Conservation (phyloP, 2,888 invertebrate species). For the Diarsia rubi region DNA sequence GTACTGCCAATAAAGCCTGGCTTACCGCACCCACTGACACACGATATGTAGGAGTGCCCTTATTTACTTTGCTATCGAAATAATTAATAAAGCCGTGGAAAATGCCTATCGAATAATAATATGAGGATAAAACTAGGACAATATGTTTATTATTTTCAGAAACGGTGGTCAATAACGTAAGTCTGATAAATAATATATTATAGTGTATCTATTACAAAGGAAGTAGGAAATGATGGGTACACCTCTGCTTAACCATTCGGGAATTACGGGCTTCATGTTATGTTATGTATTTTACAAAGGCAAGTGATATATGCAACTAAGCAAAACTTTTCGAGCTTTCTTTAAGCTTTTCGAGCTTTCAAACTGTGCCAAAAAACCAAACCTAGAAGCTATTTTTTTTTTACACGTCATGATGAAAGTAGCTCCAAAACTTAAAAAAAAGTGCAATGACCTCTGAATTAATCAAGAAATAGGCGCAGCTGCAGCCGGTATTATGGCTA, state of each 20-base stretch:
- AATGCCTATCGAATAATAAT: conserved; percentile 24
- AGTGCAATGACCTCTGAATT: conserved; percentile 38
- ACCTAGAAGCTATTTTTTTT: conserved; percentile 35
- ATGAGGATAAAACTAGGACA: not conserved
- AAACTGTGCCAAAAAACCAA: not conserved
- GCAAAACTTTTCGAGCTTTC: not conserved
- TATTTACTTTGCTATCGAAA: conserved; percentile 61
- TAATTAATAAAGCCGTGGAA: conserved; percentile 55
- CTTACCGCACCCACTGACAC: conserved; percentile 52
- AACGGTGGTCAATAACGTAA: too few relatives aligned
- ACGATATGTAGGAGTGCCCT: conserved; percentile 51
- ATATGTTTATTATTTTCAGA: conserved; percentile 3
- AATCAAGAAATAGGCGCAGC: conserved; percentile 11
- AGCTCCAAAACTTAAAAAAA: conserved; percentile 16
- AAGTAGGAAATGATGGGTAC: too few relatives aligned
- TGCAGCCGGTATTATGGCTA: not conserved
- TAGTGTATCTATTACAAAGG: too few relatives aligned
- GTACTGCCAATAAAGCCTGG: conserved; percentile 35
- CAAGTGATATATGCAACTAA: not conserved
- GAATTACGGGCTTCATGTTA: too few relatives aligned
- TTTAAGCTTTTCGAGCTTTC: not conserved
- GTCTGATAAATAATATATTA: too few relatives aligned
- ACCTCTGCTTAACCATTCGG: too few relatives aligned
- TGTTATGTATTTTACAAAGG: not conserved
- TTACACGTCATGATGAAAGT: conserved; percentile 20